Evolutionary conservation across 1,140 invertebrate species (phyloP).

Genomic region (Zaprionus ghesquierei): DNA sequence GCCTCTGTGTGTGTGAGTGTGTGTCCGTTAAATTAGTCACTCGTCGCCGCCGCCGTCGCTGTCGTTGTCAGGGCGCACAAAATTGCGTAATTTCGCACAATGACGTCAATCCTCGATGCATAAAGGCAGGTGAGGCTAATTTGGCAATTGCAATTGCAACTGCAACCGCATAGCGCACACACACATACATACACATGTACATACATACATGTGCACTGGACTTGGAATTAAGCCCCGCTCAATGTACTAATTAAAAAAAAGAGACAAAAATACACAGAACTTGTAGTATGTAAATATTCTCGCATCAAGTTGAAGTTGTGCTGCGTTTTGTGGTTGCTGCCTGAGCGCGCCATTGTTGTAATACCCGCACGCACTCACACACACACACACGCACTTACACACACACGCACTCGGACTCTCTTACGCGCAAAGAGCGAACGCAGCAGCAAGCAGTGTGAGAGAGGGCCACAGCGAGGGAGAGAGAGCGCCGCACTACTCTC

Average conservation of each 20-base stretch:
- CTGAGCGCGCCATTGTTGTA: constrained; percentile 31
- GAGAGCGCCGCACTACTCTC: constrained; percentile 54
- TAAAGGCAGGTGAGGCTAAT: neutral
- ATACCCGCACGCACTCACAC: constrained; percentile 24
- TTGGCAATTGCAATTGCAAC: neutral
- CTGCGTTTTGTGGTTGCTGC: constrained; percentile 41
- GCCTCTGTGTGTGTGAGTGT: constrained; percentile 14
- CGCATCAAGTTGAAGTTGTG: constrained; percentile 34
- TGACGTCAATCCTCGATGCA: constrained; percentile 55
- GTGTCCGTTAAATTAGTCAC: constrained; percentile 64
- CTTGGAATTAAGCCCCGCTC: neutral
- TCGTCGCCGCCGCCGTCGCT: neutral
- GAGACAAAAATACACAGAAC: constrained; percentile 5
- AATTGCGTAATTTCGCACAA: constrained; percentile 62
- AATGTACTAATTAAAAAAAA: neutral
- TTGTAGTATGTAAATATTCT: constrained; percentile 17
- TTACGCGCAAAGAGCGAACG: constrained; percentile 13
- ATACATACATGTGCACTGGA: neutral
- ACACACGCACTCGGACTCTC: constrained; percentile 32
- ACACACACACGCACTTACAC: neutral
- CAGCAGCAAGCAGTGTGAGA: too few species aligned
- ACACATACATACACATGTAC: neutral
- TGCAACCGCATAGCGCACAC: neutral
- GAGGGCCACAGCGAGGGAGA: constrained; percentile 13
- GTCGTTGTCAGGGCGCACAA: constrained; percentile 29